Evolutionary conservation across 2,113 vertebrate species (phyloP).

Genomic region (Equus quagga): DNA sequence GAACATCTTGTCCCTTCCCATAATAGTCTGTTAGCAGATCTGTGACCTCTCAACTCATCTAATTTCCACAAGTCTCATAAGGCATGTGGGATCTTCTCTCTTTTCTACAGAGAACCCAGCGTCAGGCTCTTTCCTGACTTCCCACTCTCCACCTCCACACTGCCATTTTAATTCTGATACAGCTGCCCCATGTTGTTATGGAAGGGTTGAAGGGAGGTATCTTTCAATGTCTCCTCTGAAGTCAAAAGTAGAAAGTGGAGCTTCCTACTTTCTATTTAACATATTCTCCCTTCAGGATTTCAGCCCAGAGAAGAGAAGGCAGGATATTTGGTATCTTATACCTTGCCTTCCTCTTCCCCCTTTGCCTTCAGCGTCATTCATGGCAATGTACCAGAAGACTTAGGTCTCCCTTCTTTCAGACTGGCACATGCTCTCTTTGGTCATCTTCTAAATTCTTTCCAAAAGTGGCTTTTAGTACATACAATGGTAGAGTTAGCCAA

Average conservation of each 20-base stretch:
- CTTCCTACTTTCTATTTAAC: background rate
- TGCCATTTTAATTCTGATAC: background rate
- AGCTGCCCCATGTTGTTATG: background rate
- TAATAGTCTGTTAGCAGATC: background rate
- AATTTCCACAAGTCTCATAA: background rate
- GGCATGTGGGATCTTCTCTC: background rate
- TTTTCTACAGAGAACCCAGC: constrained; percentile 5
- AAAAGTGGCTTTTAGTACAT: background rate
- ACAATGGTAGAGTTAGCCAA: background rate
- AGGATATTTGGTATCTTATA: background rate
- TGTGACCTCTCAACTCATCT: background rate
- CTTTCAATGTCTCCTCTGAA: background rate
- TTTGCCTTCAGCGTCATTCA: background rate
- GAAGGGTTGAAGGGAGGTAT: background rate
- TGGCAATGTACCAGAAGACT: background rate
- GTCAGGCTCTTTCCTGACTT: background rate
- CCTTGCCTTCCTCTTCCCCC: background rate
- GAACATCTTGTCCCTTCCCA: background rate
- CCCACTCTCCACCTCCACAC: background rate
- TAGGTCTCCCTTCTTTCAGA: background rate
- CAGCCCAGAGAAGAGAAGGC: background rate
- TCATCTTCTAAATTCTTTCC: constrained; percentile 13
- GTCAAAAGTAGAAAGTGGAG: background rate
- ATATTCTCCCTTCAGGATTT: background rate
- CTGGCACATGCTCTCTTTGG: background rate